A percentile compares a stretch with the other conserved stretches of the same genome.
These are phyloP conservation scores for Microdon myrmicae DNA, from an alignment of 2,888 invertebrate genomes.

Conservation along the genomic window DNA sequence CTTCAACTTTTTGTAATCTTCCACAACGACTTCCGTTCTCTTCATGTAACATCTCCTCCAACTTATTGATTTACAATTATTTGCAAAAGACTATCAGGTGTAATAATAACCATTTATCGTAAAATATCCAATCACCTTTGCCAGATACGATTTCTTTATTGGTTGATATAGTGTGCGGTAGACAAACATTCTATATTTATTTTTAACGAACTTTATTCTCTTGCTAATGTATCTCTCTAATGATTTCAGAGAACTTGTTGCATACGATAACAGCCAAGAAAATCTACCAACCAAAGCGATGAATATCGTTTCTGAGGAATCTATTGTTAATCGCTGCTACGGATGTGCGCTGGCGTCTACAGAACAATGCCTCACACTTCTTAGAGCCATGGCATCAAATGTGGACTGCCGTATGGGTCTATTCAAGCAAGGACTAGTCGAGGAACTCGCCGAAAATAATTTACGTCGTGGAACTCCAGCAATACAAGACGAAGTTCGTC, in stretches of 20 bases:
- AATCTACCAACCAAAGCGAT: conserved; percentile 63
- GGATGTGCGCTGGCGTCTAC: conserved; percentile 91
- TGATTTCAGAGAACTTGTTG: conserved; percentile 80
- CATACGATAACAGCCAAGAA: conserved; percentile 87
- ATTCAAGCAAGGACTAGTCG: conserved; percentile 86
- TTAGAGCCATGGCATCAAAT: conserved; percentile 88
- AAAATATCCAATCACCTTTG: too few relatives aligned
- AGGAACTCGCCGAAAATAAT: conserved; percentile 90
- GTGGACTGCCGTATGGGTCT: conserved; percentile 78
- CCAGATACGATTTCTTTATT: too few relatives aligned
- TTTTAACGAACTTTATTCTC: too few relatives aligned
- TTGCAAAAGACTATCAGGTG: too few relatives aligned
- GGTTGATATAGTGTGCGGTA: too few relatives aligned
- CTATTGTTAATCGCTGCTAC: conserved; percentile 76
- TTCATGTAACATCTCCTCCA: too few relatives aligned
- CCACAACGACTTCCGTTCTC: too few relatives aligned
- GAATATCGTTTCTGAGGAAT: conserved; percentile 57
- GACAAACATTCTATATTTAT: too few relatives aligned
- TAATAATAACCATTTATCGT: too few relatives aligned
- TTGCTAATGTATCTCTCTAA: too few relatives aligned
- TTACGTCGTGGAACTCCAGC: conserved; percentile 85
- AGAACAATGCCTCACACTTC: conserved; percentile 90
- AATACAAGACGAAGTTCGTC: conserved; percentile 89
- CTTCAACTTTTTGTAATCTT: too few relatives aligned
- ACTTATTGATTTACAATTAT: too few relatives aligned